Conservation (phyloP, 2,797 vertebrate species). For the Rachycentron canadum region DNA sequence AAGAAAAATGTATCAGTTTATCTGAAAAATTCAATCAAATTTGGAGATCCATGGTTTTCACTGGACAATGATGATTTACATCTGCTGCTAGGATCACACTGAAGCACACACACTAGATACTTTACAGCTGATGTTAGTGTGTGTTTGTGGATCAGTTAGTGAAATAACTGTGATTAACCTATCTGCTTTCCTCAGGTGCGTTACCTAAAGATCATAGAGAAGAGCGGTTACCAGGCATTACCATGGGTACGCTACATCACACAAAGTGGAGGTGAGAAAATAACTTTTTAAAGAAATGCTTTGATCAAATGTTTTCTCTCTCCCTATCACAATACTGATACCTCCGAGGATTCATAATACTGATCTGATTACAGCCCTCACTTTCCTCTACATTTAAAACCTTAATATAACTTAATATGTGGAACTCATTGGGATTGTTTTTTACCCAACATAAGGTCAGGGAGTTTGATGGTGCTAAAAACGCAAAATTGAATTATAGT, state of each 20-base stretch:
- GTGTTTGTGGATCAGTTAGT: conserved; percentile 16
- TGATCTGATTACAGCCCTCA: neutral
- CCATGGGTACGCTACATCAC: conserved; percentile 91
- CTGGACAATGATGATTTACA: neutral
- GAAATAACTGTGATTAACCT: conserved; percentile 22
- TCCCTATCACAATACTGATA: neutral
- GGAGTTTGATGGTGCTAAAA: neutral
- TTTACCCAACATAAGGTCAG: neutral
- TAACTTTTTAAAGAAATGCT: neutral
- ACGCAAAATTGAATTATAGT: no score
- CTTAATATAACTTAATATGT: neutral
- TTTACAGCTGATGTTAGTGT: neutral
- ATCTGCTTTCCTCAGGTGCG: conserved; percentile 80
- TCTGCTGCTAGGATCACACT: neutral
- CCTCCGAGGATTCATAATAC: neutral
- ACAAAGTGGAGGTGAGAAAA: conserved; percentile 87
- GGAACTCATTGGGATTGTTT: neutral
- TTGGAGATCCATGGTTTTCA: neutral
- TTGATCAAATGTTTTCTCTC: neutral
- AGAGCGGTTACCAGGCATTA: conserved; percentile 88
- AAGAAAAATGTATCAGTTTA: neutral
- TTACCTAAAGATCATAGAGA: conserved; percentile 90
- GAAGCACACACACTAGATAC: neutral
- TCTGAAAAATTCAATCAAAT: neutral
- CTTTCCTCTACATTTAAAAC: neutral